Conservation (phyloP, 2,113 vertebrate species). For the Brachyistius frenatus region DNA sequence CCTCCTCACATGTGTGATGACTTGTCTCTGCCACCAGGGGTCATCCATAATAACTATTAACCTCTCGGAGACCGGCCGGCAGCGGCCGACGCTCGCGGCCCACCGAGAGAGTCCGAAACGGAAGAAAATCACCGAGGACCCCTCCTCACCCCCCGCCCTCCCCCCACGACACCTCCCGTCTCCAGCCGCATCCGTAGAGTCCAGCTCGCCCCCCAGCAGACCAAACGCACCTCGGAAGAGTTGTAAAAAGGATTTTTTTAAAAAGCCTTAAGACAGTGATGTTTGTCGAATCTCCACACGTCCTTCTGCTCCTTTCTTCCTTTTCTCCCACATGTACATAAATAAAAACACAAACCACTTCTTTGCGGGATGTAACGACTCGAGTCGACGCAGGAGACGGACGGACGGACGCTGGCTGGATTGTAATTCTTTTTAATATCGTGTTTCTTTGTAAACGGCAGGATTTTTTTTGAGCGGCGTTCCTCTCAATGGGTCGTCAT, state of each 20-base stretch:
- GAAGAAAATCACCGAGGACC: constrained; percentile 57
- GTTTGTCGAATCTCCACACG: constrained; percentile 68
- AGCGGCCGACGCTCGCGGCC: background rate
- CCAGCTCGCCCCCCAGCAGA: constrained; percentile 32
- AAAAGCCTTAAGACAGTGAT: constrained; percentile 83
- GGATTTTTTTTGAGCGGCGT: constrained; percentile 52
- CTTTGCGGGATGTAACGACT: constrained; percentile 62
- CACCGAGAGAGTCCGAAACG: constrained; percentile 28
- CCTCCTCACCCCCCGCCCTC: background rate
- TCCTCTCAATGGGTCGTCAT: constrained; percentile 57
- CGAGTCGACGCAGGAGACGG: constrained; percentile 17
- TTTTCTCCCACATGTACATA: constrained; percentile 59
- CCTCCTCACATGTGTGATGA: constrained; percentile 84
- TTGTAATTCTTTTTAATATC: constrained; percentile 79
- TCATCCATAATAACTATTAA: constrained; percentile 96
- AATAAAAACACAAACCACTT: constrained; percentile 47
- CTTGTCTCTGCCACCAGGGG: constrained; percentile 98
- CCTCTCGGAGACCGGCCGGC: constrained; percentile 28
- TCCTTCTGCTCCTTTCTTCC: constrained; percentile 17
- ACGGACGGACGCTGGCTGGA: constrained; percentile 60
- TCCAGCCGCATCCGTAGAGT: constrained; percentile 41
- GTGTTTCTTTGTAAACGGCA: constrained; percentile 75
- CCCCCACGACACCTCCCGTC: background rate
- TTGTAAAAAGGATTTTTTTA: constrained; percentile 41
- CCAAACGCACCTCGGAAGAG: constrained; percentile 60